Evolutionary conservation across 2,888 invertebrate genomes (phyloP), one percentile per base, ranked within the genome.

Genomic region (Troglohyphantes excavatus): DNA sequence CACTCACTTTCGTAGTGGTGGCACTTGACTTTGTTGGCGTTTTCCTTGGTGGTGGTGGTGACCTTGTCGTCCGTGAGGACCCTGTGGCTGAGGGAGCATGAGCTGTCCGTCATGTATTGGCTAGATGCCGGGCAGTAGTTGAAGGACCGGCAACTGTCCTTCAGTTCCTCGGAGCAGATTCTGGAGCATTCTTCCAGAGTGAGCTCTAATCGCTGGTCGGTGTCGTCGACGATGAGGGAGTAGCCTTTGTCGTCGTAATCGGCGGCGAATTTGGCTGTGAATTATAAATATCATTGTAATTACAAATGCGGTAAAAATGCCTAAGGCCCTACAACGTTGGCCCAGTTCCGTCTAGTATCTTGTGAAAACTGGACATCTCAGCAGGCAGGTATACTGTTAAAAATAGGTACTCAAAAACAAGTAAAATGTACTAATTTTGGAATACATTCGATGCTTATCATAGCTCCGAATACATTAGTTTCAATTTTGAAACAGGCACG

Each of bases 1-100:
- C 1, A 82, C 86, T 90, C 72, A 90, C 90, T 86, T 72, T 86
- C 87, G 43, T 76, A 90, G 19, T 82, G 82, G 26, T 59, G 70
- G 39, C 90, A 90, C 9, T 19, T 17, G n/a, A 59, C 63, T 5
- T 29, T 81, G n/a, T n/a, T n/a, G n/a, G n/a, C n/a, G 7, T 53
- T 67, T 7, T 67, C 63, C 6, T 29, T 81, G 3, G 53, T 61
- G 2, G 61, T 21, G 0, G 75, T 73, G 2, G 39, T 19, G 6
- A 46, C 33, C 0, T 26, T 33, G 1, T 6, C 33, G 1, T 72
- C 33, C 9, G n/a, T 72, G 0, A 78, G 26, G 0, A 68, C 1
- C 7, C 29, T 76, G 2, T 46, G 21, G 43, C 76, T 82, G 7
- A 87, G 65, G 13, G 63, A 11, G 72, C 90, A 90, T 13, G 23